Base-by-base conservation (phyloP, 2,888 invertebrate genomes). In the Temnothorax rugatulus region DNA sequence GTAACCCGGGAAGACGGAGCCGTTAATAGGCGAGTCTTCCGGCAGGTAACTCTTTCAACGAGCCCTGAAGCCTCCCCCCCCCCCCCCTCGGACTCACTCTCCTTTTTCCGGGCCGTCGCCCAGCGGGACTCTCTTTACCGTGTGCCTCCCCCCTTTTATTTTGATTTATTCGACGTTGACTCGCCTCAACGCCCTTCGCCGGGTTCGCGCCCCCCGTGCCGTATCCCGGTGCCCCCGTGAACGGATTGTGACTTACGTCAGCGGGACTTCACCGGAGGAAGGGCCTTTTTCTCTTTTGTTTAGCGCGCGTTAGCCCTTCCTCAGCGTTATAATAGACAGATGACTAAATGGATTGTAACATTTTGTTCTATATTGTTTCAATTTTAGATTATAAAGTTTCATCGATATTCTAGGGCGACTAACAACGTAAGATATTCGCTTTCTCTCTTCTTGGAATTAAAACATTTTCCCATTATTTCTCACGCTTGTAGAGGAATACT, bases 81-180 rank as follows among this genome's bases (percentile, higher is more conserved):
- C 84, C 84, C 88, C 82, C 87, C 89, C 87, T 81, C 77, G 76
- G 91, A 93, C 92, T 92, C 25, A 59, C 41, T 73, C 73, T 68
- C 11, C 66, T 47, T 77, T 92, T 93, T 93, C 93, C 91, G 90
- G 91, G 86, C 92, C 92, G 91, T 92, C 92, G 89, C 92, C 83
- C 91, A 88, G 90, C 88, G 75, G 89, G 92, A 91, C 87, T 85
- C 89, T 76, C 21, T 74, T 54, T 66, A 25, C 71, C 34, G 71
- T 52, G 84, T 88, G 75, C 84, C 71, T 29, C 34, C 87, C 89
- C 88, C 90, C 92, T 90, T 94, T 94, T 94, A 94, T 94, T 94
- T 94, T 94, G 94, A 94, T 94, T 94, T 94, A 94, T 94, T 93
- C 92, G 94, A 94, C 91, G 92, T 92, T 94, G 94, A 94, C 93